Conservation (phyloP, 2,888 invertebrate species). For the Agrochola litura region DNA sequence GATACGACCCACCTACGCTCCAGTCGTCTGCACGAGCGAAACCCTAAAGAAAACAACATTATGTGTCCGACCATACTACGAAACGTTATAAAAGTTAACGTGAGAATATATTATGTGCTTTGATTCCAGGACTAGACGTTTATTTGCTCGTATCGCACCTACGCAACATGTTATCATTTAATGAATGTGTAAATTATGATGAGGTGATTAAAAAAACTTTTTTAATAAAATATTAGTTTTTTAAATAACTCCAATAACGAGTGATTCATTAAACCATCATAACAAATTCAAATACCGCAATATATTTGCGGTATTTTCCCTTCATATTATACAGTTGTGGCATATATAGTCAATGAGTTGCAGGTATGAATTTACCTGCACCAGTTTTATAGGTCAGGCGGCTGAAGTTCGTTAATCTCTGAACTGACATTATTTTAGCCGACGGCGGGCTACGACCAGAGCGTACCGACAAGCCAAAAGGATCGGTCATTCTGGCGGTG, state of each 20-base stretch:
- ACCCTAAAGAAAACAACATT: constrained; percentile 75
- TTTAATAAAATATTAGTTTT: background rate
- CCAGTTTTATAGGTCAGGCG: constrained; percentile 87
- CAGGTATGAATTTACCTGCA: constrained; percentile 76
- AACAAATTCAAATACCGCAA: constrained; percentile 26
- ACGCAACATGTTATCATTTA: constrained; percentile 7
- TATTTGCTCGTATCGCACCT: background rate
- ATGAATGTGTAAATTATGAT: constrained; percentile 1
- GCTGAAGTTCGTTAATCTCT: constrained; percentile 90
- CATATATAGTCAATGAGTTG: constrained; percentile 62
- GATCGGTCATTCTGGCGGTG: constrained; percentile 89
- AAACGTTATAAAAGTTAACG: constrained; percentile 54
- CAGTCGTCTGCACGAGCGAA: constrained; percentile 72
- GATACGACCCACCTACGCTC: constrained; percentile 77
- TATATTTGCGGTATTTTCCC: too few relatives aligned
- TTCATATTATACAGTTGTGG: constrained; percentile 21
- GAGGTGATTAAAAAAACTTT: background rate
- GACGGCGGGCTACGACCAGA: constrained; percentile 82
- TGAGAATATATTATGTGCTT: constrained; percentile 45
- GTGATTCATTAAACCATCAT: constrained; percentile 11
- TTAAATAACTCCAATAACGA: background rate
- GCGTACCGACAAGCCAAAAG: constrained; percentile 89
- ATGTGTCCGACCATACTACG: constrained; percentile 59
- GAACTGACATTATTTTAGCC: constrained; percentile 89
- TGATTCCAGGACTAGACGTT: constrained; percentile 17